Conservation (phyloP, 2,888 invertebrate species). For the Argyra leucocephala region DNA sequence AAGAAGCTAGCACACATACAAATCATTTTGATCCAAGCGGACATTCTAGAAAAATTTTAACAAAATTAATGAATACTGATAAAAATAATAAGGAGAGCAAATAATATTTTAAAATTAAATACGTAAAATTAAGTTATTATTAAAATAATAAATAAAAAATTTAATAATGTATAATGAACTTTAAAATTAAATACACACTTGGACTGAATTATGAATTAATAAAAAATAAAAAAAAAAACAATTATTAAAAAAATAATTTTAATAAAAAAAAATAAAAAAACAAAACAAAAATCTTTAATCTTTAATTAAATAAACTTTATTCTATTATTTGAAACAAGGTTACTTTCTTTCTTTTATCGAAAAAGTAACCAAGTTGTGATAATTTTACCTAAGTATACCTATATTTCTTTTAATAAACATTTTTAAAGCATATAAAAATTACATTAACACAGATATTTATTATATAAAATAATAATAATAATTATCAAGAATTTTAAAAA, state of each 20-base stretch:
- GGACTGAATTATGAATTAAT: not conserved
- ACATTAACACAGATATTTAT: too few species aligned
- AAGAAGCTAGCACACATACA: conserved; percentile 77
- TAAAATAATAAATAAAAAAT: not conserved
- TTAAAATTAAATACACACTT: not conserved
- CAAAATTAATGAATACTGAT: conserved; percentile 76
- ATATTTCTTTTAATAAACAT: too few species aligned
- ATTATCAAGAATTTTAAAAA: too few species aligned
- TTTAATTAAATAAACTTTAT: not conserved
- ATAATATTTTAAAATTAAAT: conserved; percentile 27
- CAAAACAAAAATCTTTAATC: not conserved
- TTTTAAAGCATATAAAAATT: too few species aligned
- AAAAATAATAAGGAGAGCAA: conserved; percentile 57
- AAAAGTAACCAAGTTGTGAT: not conserved
- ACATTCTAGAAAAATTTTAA: conserved; percentile 83
- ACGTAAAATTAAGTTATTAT: not conserved
- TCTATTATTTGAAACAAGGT: not conserved
- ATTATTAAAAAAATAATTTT: not conserved
- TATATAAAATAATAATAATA: too few species aligned
- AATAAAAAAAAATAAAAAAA: conserved; percentile 6
- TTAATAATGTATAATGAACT: not conserved
- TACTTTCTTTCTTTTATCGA: not conserved
- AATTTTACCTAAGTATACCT: too few species aligned
- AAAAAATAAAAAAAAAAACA: not conserved
- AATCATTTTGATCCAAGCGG: conserved; percentile 88